phyloP scores from a whole-genome alignment of 2,113 vertebrate species.

The Ia io region DNA sequence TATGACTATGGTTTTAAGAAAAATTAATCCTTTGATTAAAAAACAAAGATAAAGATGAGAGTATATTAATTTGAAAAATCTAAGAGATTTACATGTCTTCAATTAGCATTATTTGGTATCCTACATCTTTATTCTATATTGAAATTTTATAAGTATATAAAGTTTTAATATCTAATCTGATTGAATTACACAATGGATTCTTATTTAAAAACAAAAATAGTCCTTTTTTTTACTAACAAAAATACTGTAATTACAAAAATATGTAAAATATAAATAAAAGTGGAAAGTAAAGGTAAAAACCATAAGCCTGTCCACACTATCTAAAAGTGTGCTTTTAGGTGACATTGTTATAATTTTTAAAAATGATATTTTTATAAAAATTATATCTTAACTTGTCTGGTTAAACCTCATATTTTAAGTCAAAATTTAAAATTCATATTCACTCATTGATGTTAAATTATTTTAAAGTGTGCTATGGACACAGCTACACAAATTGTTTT shows the following conservation, averaged over 20 bases:
- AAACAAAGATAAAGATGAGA: not conserved
- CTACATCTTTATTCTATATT: not conserved
- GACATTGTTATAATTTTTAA: not conserved
- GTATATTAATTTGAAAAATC: not conserved
- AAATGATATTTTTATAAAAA: not conserved
- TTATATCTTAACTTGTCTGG: not conserved
- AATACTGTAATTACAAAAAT: not conserved
- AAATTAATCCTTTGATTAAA: not conserved
- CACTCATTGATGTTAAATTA: not conserved
- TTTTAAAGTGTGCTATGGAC: not conserved
- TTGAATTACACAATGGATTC: not conserved
- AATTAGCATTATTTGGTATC: not conserved
- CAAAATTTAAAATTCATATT: not conserved
- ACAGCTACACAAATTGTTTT: not conserved
- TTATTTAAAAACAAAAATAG: not conserved
- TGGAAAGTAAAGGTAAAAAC: not conserved
- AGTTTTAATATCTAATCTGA: not conserved
- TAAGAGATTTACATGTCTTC: not conserved
- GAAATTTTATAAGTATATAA: not conserved
- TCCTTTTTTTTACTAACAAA: not conserved
- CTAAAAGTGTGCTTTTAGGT: not conserved
- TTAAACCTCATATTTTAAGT: not conserved
- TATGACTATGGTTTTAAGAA: not conserved
- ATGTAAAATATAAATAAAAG: not conserved
- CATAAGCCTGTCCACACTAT: not conserved